These are phyloP conservation scores for Seira sanloemensis DNA, from an alignment of 2,888 invertebrate species.

Conservation along the genomic window DNA sequence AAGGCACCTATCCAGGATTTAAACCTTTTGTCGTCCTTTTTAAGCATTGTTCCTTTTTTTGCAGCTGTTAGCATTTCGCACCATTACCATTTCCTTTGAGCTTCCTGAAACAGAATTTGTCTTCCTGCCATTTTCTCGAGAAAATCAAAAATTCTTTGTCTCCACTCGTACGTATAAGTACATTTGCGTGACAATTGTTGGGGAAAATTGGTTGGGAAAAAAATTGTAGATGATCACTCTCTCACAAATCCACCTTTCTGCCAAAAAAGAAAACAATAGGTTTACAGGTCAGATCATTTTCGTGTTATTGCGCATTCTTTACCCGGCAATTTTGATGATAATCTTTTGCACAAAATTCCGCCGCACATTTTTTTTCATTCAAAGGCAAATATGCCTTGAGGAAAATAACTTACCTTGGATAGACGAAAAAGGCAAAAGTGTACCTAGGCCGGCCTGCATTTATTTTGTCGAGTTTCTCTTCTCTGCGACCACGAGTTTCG, in stretches of 20 bases:
- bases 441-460: not conserved
- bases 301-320: too few relatives aligned
- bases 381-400: too few relatives aligned
- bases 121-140: too few relatives aligned
- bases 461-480: not conserved
- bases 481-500: not conserved
- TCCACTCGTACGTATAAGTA: not conserved
- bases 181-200: not conserved
- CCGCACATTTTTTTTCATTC: not conserved
- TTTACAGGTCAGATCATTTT: not conserved
- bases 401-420: too few relatives aligned
- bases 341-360: not conserved
- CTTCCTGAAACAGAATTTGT: not conserved
- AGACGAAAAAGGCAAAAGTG: constrained; percentile 1
- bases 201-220: too few relatives aligned
- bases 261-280: not conserved
- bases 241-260: not conserved
- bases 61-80: not conserved
- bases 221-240: not conserved
- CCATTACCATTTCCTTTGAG: not conserved
- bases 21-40: not conserved
- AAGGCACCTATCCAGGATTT: too few relatives aligned
- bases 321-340: not conserved
- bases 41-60: not conserved
- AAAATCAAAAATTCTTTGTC: not conserved